phyloP scores from a whole-genome alignment of 2,113 vertebrate species.

The Python bivittatus region DNA sequence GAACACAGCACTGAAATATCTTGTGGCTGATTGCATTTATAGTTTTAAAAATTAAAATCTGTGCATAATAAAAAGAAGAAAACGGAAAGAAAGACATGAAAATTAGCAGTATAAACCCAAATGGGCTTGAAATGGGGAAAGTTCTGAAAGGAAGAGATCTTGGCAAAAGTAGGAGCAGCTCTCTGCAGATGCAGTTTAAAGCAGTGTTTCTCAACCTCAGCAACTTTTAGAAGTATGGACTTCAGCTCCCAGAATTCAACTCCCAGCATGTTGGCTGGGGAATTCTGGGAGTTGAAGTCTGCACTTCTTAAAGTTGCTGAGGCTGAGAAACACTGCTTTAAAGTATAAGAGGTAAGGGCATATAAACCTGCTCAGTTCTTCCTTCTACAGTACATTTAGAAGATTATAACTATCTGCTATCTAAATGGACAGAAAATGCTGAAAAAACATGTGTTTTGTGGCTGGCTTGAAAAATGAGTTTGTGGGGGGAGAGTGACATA shows the following conservation, averaged over 20 bases:
- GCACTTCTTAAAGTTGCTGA: background rate
- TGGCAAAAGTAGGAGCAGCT: background rate
- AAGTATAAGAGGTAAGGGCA: background rate
- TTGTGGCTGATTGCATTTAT: no score
- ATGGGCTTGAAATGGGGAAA: background rate
- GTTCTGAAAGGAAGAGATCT: background rate
- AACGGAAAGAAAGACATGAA: background rate
- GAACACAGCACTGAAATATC: background rate
- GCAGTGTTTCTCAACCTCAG: background rate
- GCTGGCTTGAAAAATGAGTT: background rate
- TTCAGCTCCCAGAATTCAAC: background rate
- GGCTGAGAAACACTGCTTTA: background rate
- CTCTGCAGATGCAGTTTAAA: background rate
- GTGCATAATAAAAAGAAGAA: background rate
- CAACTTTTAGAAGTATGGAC: background rate
- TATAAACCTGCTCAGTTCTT: background rate
- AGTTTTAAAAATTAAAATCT: background rate
- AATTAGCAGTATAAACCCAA: background rate
- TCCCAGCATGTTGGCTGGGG: background rate
- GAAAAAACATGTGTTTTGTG: background rate
- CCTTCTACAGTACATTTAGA: background rate
- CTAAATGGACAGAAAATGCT: background rate
- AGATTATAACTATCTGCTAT: background rate
- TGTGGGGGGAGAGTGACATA: background rate
- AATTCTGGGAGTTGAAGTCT: background rate